These are phyloP conservation scores for Muscicapa comitata DNA, from an alignment of 2,797 vertebrate genomes.

Conservation along the genomic window DNA sequence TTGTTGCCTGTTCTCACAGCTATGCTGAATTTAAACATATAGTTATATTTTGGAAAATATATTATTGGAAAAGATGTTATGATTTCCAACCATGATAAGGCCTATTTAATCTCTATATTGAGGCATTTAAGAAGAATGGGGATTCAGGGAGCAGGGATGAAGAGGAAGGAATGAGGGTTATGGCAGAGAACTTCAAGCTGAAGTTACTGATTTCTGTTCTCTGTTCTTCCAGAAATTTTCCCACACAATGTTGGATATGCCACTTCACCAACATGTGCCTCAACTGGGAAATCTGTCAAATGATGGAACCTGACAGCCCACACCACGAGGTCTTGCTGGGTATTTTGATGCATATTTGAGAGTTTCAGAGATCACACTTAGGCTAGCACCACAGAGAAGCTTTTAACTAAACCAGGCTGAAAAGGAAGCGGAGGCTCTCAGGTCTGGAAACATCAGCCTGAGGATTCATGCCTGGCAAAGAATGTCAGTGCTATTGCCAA, in stretches of 20 bases:
- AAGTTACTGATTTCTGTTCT: neutral
- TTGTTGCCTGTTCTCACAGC: neutral
- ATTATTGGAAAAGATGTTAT: too few species aligned
- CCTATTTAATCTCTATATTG: neutral
- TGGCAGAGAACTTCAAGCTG: neutral
- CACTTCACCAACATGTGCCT: neutral
- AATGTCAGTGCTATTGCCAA: neutral
- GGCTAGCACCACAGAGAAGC: neutral
- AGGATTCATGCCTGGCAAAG: conserved; percentile 23
- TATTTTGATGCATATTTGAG: neutral
- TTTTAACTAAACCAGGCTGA: conserved; percentile 11
- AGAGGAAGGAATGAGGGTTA: neutral
- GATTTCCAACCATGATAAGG: neutral
- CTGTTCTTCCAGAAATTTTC: neutral
- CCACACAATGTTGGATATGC: neutral
- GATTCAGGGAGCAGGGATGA: neutral
- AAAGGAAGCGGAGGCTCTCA: neutral
- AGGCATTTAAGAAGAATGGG: neutral
- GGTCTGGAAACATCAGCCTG: conserved; percentile 13
- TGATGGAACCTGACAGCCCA: neutral
- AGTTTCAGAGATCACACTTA: neutral
- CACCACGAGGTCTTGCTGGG: neutral
- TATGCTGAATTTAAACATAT: neutral
- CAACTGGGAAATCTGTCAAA: neutral
- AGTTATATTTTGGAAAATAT: neutral